Evolutionary conservation across 2,888 invertebrate species (phyloP).

Genomic region (Tipula vernalis): DNA sequence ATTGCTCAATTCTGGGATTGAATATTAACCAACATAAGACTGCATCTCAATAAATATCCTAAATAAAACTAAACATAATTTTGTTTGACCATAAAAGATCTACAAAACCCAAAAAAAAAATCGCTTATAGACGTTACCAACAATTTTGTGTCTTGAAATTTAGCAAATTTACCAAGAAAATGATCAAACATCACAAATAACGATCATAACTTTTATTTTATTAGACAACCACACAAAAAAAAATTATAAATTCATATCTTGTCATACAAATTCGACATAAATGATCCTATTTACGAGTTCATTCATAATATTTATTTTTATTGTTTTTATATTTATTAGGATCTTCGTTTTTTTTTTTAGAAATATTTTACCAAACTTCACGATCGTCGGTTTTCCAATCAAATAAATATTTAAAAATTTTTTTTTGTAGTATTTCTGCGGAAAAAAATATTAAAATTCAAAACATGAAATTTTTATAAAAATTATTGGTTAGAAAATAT

Average conservation of each 20-base stretch:
- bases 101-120: background rate
- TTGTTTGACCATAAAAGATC: background rate
- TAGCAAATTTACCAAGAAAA: background rate
- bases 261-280: constrained; percentile 4
- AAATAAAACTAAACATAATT: background rate
- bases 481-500: background rate
- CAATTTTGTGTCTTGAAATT: background rate
- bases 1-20: background rate
- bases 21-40: background rate
- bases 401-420: background rate
- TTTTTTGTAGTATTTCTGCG: background rate
- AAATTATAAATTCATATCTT: background rate
- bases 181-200: background rate
- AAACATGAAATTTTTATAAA: background rate
- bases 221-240: background rate
- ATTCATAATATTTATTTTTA: background rate
- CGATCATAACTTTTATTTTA: background rate
- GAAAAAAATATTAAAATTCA: background rate
- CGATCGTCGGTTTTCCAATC: background rate
- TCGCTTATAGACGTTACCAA: background rate
- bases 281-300: background rate
- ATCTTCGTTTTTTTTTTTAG: background rate
- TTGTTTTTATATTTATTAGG: background rate
- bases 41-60: background rate
- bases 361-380: background rate